phyloP scores from a whole-genome alignment of 2,113 vertebrate genomes.

The Triplophysa tibetana region DNA sequence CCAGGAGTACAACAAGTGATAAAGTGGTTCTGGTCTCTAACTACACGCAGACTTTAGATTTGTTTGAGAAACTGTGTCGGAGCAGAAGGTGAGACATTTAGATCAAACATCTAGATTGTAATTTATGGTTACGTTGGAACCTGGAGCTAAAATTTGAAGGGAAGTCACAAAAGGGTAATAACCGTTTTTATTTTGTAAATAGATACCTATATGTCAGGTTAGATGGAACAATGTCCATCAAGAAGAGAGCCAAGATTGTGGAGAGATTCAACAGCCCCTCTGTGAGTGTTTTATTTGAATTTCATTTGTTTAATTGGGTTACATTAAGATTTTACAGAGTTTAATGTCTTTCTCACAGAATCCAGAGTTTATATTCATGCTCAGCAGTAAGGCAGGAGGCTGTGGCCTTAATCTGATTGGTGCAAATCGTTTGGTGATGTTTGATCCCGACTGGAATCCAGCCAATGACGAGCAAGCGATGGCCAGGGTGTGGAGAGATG shows the following conservation, averaged over 20 bases:
- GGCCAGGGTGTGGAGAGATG: constrained; percentile 95
- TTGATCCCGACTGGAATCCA: constrained; percentile 98
- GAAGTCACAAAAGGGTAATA: not conserved
- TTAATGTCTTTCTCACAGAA: constrained; percentile 70
- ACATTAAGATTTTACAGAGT: not conserved
- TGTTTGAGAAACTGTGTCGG: constrained; percentile 96
- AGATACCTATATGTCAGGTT: constrained; percentile 94
- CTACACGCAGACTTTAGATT: constrained; percentile 96
- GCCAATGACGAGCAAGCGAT: constrained; percentile 98
- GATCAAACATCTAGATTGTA: not conserved
- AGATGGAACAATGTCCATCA: constrained; percentile 98
- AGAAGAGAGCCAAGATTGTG: constrained; percentile 94
- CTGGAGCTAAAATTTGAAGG: not conserved
- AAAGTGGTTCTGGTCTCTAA: constrained; percentile 97
- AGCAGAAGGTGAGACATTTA: constrained; percentile 78
- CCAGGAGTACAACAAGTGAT: constrained; percentile 83
- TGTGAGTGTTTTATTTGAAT: constrained; percentile 69
- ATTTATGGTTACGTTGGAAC: not conserved
- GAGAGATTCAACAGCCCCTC: constrained; percentile 88
- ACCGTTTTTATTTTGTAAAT: constrained; percentile 25
- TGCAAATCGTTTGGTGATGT: constrained; percentile 96
- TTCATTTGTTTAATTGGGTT: not conserved
- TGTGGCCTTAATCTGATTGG: constrained; percentile 96
- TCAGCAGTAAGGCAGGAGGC: constrained; percentile 97
- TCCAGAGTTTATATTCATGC: constrained; percentile 97